Percentiles rank a stretch among this genome's conserved stretches.
Evolutionary conservation across 2,113 vertebrate genomes (phyloP).

Genomic region (Peromyscus californicus): DNA sequence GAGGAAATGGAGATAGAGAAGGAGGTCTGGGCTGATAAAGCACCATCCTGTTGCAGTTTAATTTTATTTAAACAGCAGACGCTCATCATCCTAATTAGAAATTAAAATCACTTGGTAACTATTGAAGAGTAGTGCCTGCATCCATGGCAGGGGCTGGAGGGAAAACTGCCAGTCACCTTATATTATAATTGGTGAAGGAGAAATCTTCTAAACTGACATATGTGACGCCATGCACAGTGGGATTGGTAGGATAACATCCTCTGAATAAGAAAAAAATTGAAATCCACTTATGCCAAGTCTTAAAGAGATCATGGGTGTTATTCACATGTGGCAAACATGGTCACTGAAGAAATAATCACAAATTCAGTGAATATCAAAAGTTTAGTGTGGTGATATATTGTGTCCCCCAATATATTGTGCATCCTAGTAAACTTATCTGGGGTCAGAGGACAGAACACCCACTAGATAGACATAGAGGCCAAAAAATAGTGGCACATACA

Average conservation of each 20-base stretch:
- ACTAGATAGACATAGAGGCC: too few relatives aligned
- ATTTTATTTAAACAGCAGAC: conserved; percentile 66
- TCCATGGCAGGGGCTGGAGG: neutral
- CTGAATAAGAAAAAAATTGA: neutral
- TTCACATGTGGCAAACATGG: neutral
- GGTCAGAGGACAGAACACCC: too few relatives aligned
- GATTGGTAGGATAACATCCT: neutral
- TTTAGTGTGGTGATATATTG: too few relatives aligned
- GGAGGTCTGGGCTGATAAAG: conserved; percentile 59
- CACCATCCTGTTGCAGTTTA: neutral
- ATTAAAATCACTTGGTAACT: conserved; percentile 54
- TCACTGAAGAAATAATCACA: neutral
- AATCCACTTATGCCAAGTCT: neutral
- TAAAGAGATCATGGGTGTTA: neutral
- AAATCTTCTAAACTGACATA: neutral
- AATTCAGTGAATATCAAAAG: accelerated
- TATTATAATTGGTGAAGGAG: neutral
- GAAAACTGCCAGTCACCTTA: conserved; percentile 35
- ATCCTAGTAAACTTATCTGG: too few relatives aligned
- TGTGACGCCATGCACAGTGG: neutral
- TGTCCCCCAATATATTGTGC: too few relatives aligned
- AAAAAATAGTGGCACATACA: too few relatives aligned
- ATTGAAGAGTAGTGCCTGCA: neutral
- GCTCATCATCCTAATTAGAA: conserved; percentile 60
- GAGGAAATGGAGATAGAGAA: conserved; percentile 65